Conservation (phyloP, 2,113 vertebrate genomes). For the Peromyscus californicus region DNA sequence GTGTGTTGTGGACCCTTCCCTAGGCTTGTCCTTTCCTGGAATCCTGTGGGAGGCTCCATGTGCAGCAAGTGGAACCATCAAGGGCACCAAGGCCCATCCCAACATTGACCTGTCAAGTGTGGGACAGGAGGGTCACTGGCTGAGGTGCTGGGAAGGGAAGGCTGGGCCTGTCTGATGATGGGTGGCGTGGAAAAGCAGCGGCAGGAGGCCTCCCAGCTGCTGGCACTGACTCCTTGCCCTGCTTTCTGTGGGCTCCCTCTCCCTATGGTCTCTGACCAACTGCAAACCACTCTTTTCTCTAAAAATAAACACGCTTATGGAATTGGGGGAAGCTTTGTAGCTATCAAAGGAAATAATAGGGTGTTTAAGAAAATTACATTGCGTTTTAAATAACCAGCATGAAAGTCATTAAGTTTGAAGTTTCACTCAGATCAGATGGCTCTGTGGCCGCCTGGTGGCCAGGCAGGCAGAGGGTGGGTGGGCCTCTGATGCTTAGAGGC, state of each 20-base stretch:
- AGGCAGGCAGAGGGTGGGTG: constrained; percentile 76
- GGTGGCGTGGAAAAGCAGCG: background rate
- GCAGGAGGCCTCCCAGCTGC: background rate
- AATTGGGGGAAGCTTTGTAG: constrained; percentile 86
- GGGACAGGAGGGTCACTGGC: background rate
- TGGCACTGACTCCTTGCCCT: constrained; percentile 60
- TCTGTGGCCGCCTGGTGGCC: constrained; percentile 80
- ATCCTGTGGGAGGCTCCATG: background rate
- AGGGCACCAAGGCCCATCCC: background rate
- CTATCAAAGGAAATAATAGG: constrained; percentile 88
- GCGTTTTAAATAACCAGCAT: constrained; percentile 86
- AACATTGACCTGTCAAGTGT: background rate
- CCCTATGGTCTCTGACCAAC: constrained; percentile 82
- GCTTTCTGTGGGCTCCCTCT: constrained; percentile 72
- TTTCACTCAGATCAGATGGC: constrained; percentile 89
- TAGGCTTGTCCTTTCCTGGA: background rate
- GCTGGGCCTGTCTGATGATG: background rate
- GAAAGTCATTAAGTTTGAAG: constrained; percentile 86
- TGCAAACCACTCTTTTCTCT: constrained; percentile 88
- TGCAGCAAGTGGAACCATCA: background rate
- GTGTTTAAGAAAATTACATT: constrained; percentile 87
- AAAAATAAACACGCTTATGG: constrained; percentile 88
- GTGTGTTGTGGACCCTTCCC: background rate
- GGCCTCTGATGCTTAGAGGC: constrained; percentile 52
- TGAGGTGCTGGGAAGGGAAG: background rate